A percentile compares a stretch with the other conserved stretches of the same genome.
Conservation (phyloP, 2,888 invertebrate genomes). For the Saturnia pavonia region DNA sequence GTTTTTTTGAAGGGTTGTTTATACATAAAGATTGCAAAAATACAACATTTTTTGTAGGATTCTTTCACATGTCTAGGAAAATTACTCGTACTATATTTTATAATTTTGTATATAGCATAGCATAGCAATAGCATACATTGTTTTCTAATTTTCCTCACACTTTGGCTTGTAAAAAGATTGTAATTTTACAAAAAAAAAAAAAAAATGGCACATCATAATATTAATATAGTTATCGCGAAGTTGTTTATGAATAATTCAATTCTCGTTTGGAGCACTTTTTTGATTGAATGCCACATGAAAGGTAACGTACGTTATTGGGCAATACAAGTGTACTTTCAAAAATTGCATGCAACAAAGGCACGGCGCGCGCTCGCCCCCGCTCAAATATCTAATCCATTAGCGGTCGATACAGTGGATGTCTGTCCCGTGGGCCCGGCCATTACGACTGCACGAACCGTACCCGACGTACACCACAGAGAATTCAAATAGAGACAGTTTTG, state of each 20-base stretch:
- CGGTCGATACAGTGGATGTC: slow-evolving; percentile 15
- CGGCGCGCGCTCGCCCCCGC: slow-evolving; percentile 13
- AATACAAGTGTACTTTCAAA: neutral
- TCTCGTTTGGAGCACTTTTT: neutral
- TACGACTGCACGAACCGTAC: neutral
- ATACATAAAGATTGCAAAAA: too few species aligned
- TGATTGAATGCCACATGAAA: neutral
- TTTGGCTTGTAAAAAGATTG: too few species aligned
- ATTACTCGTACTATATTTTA: too few species aligned
- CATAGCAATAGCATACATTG: too few species aligned
- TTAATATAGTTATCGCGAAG: neutral
- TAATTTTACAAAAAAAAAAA: too few species aligned
- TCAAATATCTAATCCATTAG: slow-evolving; percentile 26
- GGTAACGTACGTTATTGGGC: neutral
- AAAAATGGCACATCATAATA: too few species aligned
- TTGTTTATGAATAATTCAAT: neutral
- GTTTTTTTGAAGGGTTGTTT: too few species aligned
- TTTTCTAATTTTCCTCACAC: too few species aligned
- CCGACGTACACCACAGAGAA: neutral
- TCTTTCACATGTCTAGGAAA: too few species aligned
- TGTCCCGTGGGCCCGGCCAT: slow-evolving; percentile 6
- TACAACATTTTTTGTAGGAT: too few species aligned
- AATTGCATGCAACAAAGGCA: slow-evolving; percentile 19
- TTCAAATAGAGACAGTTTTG: neutral
- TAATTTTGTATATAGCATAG: too few species aligned